Percentiles rank a stretch among this genome's conserved stretches.
phyloP scores from a whole-genome alignment of 1,140 invertebrate genomes.

The Heliconius congener region DNA sequence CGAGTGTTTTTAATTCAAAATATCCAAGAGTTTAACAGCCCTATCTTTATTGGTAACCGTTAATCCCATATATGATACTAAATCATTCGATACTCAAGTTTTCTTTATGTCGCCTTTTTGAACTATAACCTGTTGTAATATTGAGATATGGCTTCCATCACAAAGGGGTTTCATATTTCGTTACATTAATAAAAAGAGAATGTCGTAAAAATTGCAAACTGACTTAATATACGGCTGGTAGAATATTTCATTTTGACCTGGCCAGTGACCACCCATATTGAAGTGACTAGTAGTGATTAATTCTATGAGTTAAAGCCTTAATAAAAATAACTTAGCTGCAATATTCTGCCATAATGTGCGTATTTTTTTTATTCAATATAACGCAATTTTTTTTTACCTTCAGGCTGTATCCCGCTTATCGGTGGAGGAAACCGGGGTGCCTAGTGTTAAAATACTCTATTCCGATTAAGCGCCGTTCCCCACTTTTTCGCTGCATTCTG shows the following conservation, averaged over 20 bases:
- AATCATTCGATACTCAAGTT: slow-evolving; percentile 73
- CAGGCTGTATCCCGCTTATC: too few species aligned
- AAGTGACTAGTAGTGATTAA: background rate
- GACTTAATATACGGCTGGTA: slow-evolving; percentile 60
- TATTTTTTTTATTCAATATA: background rate
- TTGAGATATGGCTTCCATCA: slow-evolving; percentile 69
- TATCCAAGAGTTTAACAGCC: slow-evolving; percentile 44
- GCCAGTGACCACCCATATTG: background rate
- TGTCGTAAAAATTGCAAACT: slow-evolving; percentile 72
- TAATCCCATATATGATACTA: slow-evolving; percentile 71
- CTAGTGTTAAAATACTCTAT: too few species aligned
- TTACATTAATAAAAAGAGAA: slow-evolving; percentile 58
- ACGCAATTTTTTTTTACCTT: too few species aligned
- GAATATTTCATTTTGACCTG: background rate
- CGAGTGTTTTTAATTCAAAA: background rate
- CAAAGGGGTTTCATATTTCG: slow-evolving; percentile 70
- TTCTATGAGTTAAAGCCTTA: background rate
- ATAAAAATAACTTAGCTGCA: slow-evolving; percentile 4
- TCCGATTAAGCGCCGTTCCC: too few species aligned
- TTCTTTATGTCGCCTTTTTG: slow-evolving; percentile 58
- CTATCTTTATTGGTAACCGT: slow-evolving; percentile 64
- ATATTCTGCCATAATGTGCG: background rate
- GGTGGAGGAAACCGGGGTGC: too few species aligned
- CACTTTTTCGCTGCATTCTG: too few species aligned
- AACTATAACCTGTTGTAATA: slow-evolving; percentile 76